Evolutionary conservation across 2,797 vertebrate species (phyloP), one percentile per base, ranked within the genome.

Genomic region (Todus mexicanus): DNA sequence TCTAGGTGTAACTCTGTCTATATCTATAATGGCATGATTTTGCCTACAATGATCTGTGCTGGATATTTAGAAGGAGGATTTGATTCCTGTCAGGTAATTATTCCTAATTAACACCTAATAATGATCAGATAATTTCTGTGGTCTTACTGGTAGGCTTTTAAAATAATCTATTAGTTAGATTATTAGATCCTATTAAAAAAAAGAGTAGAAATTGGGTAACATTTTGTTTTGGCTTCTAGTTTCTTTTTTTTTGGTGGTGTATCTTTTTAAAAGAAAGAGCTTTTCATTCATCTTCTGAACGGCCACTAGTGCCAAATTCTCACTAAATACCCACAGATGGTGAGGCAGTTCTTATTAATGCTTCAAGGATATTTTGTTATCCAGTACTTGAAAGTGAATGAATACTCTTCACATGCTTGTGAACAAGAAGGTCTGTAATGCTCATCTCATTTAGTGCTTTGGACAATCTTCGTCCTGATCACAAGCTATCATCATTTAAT

Each of bases 11-110:
- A 99, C 95, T 38, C 5, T 4, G 4, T 3, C 38, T 2, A 5
- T 3, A 85, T 98, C 45, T 98, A 99, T 42, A 27, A 97, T 7
- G 97, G 97, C 26, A 73, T 92, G 74, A 90, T 99, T 92, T 97
- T 98, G 2, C 87, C 97, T 20, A 96, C 98, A 68, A 98, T 98
- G 98, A 85, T 99, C 93, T 99, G 99, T 90, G 99, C 99, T 0
- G 99, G 99, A 9, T 97, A 93, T 37, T 96, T 99, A 57, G 1
- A 10, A 42, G 99, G 99, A 60, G 97, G 96, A 37, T 43, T 98
- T 3, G 99, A 99, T 92, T 94, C 98, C 20, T 99, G 99, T 92
- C 99, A 99, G 98, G 99, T 99, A 94, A 95, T 88, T 87, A 43
- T 50, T 65, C 50, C 31, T 85, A 33, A 47, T 59, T 69, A 80